phyloP scores from a whole-genome alignment of 2,113 vertebrate genomes.

The Crotalus tigris region DNA sequence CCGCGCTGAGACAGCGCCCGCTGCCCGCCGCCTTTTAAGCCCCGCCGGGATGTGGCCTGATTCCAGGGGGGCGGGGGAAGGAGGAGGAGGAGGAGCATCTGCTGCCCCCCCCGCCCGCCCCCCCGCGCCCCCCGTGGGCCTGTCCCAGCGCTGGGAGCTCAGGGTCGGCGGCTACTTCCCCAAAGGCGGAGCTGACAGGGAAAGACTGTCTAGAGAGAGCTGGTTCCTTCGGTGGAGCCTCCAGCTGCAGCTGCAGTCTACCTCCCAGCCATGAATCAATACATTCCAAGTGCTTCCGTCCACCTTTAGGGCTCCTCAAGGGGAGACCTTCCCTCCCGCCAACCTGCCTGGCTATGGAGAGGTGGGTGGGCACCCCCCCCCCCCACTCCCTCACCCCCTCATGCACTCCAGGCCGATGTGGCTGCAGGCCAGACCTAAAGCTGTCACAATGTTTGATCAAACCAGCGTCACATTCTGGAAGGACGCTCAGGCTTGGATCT shows the following conservation, averaged over 20 bases:
- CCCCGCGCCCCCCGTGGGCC: not conserved
- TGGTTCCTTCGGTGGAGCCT: not conserved
- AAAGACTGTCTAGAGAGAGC: not conserved
- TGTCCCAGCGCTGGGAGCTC: too few species aligned
- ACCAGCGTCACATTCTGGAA: not conserved
- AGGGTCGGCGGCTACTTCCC: not conserved
- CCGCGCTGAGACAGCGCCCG: not conserved
- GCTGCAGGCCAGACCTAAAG: not conserved
- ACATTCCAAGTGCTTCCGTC: not conserved
- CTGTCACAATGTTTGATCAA: not conserved
- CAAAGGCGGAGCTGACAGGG: not conserved
- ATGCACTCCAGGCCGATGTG: not conserved
- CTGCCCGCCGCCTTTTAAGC: not conserved
- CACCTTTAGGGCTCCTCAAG: not conserved
- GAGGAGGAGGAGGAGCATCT: not conserved
- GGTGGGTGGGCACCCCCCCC: fast-evolving
- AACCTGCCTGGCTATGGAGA: not conserved
- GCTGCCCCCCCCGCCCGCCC: not conserved
- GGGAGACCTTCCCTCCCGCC: not conserved
- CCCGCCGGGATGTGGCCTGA: conserved; percentile 4
- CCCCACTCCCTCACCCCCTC: too few species aligned
- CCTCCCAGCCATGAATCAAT: not conserved
- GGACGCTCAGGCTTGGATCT: not conserved
- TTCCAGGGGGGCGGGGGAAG: not conserved
- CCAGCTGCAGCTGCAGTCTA: not conserved